phyloP scores from a whole-genome alignment of 1,140 invertebrate species.

The Sycophila sp. region DNA sequence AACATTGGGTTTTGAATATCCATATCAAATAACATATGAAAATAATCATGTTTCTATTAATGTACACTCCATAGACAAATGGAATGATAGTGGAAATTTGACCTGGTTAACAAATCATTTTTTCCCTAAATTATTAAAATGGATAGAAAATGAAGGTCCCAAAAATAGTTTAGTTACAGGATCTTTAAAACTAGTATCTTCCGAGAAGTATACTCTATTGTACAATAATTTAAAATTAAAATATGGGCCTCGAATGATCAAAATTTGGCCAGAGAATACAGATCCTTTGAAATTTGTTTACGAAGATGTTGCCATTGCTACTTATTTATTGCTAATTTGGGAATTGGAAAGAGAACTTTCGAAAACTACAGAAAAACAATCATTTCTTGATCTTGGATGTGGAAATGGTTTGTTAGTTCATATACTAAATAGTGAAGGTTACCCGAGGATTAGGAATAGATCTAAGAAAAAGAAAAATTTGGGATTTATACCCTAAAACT shows the following conservation, averaged over 20 bases:
- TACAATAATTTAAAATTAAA: slow-evolving; percentile 83
- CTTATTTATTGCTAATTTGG: slow-evolving; percentile 89
- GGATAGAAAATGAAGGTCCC: slow-evolving; percentile 65
- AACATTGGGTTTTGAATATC: slow-evolving; percentile 46
- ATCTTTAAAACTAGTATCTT: slow-evolving; percentile 76
- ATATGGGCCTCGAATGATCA: slow-evolving; percentile 78
- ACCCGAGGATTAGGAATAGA: slow-evolving; percentile 90
- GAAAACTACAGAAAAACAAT: slow-evolving; percentile 65
- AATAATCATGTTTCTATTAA: slow-evolving; percentile 41
- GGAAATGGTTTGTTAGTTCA: slow-evolving; percentile 96
- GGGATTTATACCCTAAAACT: slow-evolving; percentile 79
- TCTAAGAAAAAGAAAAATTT: slow-evolving; percentile 88
- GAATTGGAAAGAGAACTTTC: slow-evolving; percentile 65
- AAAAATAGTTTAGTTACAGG: slow-evolving; percentile 55
- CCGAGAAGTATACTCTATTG: slow-evolving; percentile 76
- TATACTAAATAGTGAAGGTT: slow-evolving; percentile 86
- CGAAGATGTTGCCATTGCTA: slow-evolving; percentile 95
- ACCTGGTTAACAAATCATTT: slow-evolving; percentile 69
- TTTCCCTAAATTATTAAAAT: slow-evolving; percentile 75
- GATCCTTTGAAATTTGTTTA: slow-evolving; percentile 95
- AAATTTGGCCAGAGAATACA: slow-evolving; percentile 90
- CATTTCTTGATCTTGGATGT: slow-evolving; percentile 95
- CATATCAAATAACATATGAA: slow-evolving; percentile 49
- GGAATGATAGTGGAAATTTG: slow-evolving; percentile 53
- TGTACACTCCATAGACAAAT: slow-evolving; percentile 38